Base-by-base conservation (phyloP, 92 coral and sea anemone species). In the Epizoanthus scotinus region DNA sequence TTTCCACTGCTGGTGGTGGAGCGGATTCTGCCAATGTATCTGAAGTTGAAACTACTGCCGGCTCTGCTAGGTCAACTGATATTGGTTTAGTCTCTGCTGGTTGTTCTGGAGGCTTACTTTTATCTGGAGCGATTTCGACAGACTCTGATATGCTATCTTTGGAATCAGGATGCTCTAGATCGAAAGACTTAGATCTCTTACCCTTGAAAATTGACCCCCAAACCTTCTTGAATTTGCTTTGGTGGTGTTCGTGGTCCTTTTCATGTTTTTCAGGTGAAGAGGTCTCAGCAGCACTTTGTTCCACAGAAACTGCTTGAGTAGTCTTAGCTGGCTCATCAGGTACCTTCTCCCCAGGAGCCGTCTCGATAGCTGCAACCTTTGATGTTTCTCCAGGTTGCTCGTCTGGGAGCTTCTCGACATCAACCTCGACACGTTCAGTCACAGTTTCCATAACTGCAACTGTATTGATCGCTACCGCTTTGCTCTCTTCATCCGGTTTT, bases 181-280 rank as follows among this genome's bases (percentile, higher is more conserved):
- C 68, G 38, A 75, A 42, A 7, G 81, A 75, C 68, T 58, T 75
- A 12, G 81, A 58, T 42, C 56, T 87, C 54, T 44, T 84, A 44
- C 63, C 63, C 27, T 83, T 82, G 82, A 87, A 87, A 7, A 87
- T 28, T 8, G 91, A 87, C 38, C 91, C 88, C 83, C 70, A 84
- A 24, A 79, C 83, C 66, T 47, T 78, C 66, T 87, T 87, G 58
- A 87, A 84, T 58, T 38, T 79, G 27, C 85, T 70, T 29, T 62
- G 81, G 5, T 47, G 67, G 9, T 50, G 80, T 7, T 47, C 52
- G 52, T 47, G 52, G 12, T 70, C 78, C 65, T 82, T 81, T 22
- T 82, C 86, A 0, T 63, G 81, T 40, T 84, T 53, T 28, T 34
- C 58, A 66, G 63, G 36, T 29, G 81, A 71, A 2, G 85, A 25